Conservation (phyloP, 2,888 invertebrate species). For the Eugnorisma glareosa region DNA sequence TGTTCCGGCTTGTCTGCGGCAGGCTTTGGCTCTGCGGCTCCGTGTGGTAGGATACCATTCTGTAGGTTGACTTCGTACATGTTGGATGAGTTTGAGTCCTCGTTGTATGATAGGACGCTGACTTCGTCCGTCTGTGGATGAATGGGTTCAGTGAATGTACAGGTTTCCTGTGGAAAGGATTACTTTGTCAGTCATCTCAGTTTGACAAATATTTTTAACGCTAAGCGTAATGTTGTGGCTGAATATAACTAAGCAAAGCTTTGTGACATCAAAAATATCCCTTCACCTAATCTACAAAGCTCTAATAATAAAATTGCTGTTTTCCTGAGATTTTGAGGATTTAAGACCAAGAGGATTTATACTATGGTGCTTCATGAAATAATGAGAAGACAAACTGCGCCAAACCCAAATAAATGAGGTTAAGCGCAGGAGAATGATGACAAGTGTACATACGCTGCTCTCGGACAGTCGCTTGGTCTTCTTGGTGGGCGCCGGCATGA, state of each 20-base stretch:
- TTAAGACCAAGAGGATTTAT: too few species aligned
- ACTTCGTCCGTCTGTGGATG: constrained; percentile 84
- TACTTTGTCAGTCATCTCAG: constrained; percentile 21
- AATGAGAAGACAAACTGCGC: not conserved
- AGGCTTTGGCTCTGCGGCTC: constrained; percentile 60
- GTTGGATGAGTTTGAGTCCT: constrained; percentile 88
- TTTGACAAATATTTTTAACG: constrained; percentile 7
- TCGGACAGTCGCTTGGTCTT: constrained; percentile 85
- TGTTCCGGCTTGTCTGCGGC: constrained; percentile 71
- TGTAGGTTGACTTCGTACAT: constrained; percentile 83
- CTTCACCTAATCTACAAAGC: not conserved
- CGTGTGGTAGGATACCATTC: constrained; percentile 70
- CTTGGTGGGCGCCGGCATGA: constrained; percentile 75
- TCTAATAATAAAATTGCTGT: not conserved
- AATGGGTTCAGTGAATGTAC: constrained; percentile 48
- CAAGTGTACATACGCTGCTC: constrained; percentile 81
- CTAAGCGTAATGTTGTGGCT: not conserved
- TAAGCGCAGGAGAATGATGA: not conserved
- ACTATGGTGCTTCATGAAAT: not conserved
- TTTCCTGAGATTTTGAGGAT: not conserved
- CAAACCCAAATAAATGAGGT: not conserved
- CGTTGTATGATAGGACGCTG: constrained; percentile 85
- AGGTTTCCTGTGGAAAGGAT: constrained; percentile 45
- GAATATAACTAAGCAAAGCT: not conserved
- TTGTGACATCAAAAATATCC: not conserved